Percentiles rank a stretch among this genome's conserved stretches.
These are phyloP conservation scores for Oryzias woworae DNA, from an alignment of 2,113 vertebrate genomes.

Conservation along the genomic window DNA sequence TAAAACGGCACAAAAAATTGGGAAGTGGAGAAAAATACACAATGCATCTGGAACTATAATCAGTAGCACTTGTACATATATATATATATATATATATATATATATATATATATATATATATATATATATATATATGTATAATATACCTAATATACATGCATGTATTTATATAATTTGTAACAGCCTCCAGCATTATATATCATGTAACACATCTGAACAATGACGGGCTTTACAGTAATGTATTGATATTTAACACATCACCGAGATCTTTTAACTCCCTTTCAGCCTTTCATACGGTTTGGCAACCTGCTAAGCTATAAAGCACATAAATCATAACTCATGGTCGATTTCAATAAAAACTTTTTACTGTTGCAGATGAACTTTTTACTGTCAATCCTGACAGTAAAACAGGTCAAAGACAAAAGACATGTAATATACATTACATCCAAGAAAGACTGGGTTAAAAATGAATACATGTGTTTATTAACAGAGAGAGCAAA, in stretches of 20 bases:
- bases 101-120: no score
- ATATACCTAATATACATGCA: no score
- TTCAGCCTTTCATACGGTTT: conserved; percentile 28
- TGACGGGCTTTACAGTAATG: conserved; percentile 37
- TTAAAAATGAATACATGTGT: no score
- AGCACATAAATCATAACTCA: conserved; percentile 29
- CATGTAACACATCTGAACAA: conserved; percentile 28
- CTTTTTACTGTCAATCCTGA: not conserved
- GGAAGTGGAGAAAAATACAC: conserved; percentile 29
- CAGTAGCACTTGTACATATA: conserved; percentile 41
- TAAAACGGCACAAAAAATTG: not conserved
- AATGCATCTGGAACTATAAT: conserved; percentile 53
- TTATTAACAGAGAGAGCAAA: no score
- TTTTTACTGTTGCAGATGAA: conserved; percentile 12
- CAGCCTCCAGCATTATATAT: conserved; percentile 17
- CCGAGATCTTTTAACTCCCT: conserved; percentile 31
- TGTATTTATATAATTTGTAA: conserved; percentile 7
- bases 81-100: no score
- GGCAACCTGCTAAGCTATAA: conserved; percentile 19
- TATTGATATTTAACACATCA: conserved; percentile 42
- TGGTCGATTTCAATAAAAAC: conserved; percentile 1
- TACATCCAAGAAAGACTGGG: no score
- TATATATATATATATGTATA: no score
- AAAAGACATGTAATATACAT: no score
- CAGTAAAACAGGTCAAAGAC: not conserved